phyloP scores from a whole-genome alignment of 2,888 invertebrate species.

The Nasonovia ribisnigri region DNA sequence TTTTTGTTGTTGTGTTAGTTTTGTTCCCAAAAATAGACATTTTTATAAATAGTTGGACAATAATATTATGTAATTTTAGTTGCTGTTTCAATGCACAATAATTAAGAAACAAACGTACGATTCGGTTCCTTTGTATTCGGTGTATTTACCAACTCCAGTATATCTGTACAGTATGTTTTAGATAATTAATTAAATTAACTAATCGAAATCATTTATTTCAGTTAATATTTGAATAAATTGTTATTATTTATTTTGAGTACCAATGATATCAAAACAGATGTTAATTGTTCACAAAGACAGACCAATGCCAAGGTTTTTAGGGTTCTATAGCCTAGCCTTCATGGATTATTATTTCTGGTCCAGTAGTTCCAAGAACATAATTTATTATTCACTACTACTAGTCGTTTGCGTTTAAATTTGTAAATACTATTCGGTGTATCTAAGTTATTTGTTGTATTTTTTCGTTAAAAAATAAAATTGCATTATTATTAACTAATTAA shows the following conservation, averaged over 20 bases:
- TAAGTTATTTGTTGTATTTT: background rate
- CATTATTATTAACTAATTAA: background rate
- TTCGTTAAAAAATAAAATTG: background rate
- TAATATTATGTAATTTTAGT: background rate
- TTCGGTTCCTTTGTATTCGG: background rate
- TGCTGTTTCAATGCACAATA: background rate
- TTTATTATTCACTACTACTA: slow-evolving; percentile 36
- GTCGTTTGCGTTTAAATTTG: background rate
- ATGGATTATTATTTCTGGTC: slow-evolving; percentile 65
- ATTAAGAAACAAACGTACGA: background rate
- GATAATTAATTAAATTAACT: background rate
- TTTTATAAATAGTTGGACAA: background rate
- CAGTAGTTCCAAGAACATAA: slow-evolving; percentile 60
- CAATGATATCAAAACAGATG: slow-evolving; percentile 56
- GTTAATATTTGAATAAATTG: background rate
- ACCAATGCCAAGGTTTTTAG: slow-evolving; percentile 63
- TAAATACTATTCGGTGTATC: slow-evolving; percentile 18
- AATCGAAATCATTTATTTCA: background rate
- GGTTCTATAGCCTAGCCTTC: slow-evolving; percentile 63
- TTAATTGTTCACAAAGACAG: slow-evolving; percentile 64
- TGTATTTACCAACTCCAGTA: background rate
- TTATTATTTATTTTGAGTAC: slow-evolving; percentile 41
- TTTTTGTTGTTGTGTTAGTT: background rate
- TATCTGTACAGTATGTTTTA: background rate
- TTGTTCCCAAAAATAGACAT: background rate